A percentile compares a stretch with the other conserved stretches of the same genome.
Evolutionary conservation across 2,113 vertebrate species (phyloP).

Genomic region (Carassius auratus): DNA sequence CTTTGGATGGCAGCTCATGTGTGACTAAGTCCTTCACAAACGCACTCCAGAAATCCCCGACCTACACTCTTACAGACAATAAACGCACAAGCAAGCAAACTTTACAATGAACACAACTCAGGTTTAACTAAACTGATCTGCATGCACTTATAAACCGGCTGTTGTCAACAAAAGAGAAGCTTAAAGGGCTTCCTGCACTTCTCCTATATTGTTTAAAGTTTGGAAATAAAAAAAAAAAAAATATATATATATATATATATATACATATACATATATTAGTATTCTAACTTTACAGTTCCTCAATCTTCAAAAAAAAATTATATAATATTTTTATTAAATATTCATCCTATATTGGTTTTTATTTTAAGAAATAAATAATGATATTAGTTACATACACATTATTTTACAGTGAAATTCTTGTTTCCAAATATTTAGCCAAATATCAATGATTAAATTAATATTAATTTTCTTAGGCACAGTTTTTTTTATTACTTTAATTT

Average conservation of each 20-base stretch:
- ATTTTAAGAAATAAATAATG: too few relatives aligned
- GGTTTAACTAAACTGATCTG: background rate
- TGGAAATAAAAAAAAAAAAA: background rate
- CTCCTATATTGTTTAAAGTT: too few relatives aligned
- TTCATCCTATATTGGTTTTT: too few relatives aligned
- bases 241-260: background rate
- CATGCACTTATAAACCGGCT: background rate
- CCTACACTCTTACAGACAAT: constrained; percentile 1
- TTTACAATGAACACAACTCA: background rate
- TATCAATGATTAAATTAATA: too few relatives aligned
- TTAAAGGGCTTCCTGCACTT: background rate
- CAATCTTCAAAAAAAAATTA: too few relatives aligned
- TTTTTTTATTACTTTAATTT: too few relatives aligned
- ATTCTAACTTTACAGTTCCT: background rate
- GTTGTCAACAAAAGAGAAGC: background rate
- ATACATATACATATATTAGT: background rate
- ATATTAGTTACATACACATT: too few relatives aligned
- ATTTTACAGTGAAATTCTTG: too few relatives aligned
- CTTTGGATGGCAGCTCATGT: constrained; percentile 35
- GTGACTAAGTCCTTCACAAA: constrained; percentile 37
- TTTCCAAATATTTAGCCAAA: too few relatives aligned
- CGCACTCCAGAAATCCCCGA: background rate
- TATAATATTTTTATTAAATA: too few relatives aligned
- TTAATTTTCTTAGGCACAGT: too few relatives aligned
- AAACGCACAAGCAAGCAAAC: background rate